phyloP scores from a whole-genome alignment of 1,140 invertebrate species.

The Bombus sibiricus region DNA sequence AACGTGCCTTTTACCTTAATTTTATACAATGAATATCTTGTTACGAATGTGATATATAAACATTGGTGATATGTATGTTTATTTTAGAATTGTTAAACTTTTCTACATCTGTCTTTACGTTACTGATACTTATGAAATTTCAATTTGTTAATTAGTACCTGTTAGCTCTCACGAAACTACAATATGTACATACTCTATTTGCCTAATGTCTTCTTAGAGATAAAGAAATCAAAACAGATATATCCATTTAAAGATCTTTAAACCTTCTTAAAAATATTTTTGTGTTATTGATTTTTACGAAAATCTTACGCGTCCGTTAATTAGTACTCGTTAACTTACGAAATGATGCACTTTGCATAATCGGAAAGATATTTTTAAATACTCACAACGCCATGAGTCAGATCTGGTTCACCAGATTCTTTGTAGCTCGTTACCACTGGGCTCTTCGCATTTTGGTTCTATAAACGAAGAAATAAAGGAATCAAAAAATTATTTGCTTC shows the following conservation, averaged over 20 bases:
- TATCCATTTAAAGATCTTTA: background rate
- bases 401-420: conserved; percentile 65
- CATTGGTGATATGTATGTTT: background rate
- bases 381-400: conserved; percentile 69
- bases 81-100: background rate
- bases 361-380: background rate
- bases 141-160: background rate
- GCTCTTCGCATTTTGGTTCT: conserved; percentile 66
- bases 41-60: background rate
- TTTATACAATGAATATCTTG: background rate
- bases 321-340: background rate
- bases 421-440: conserved; percentile 73
- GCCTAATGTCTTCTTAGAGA: background rate
- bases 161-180: background rate
- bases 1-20: too few species aligned
- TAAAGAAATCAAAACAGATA: background rate
- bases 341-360: background rate
- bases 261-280: background rate
- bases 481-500: background rate
- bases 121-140: background rate
- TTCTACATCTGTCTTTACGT: background rate
- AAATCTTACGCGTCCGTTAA: background rate
- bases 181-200: background rate
- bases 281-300: background rate
- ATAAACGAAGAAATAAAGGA: background rate